Conservation (phyloP, 2,888 invertebrate species). For the Endomychus coccineus region DNA sequence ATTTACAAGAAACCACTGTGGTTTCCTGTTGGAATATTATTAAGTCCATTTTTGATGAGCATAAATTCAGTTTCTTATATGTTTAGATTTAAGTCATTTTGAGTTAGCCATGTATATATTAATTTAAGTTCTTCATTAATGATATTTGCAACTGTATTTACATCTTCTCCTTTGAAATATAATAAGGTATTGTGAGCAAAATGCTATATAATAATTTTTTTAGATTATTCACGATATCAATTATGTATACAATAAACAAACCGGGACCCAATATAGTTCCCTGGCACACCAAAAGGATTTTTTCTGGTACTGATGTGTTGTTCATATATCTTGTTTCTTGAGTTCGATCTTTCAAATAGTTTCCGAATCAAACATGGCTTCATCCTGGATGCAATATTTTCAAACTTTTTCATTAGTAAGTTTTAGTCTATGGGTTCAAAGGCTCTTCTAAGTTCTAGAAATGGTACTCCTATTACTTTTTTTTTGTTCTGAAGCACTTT, state of each 20-base stretch:
- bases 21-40: no score
- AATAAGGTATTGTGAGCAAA: background rate
- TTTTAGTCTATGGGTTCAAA: background rate
- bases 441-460: slow-evolving; percentile 1
- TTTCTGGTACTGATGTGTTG: background rate
- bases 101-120: background rate
- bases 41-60: background rate
- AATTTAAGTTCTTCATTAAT: background rate
- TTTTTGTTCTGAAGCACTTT: slow-evolving; percentile 1
- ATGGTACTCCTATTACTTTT: background rate
- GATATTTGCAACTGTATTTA: background rate
- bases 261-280: slow-evolving; percentile 4
- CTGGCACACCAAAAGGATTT: slow-evolving; percentile 1
- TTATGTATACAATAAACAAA: background rate
- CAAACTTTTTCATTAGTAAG: background rate
- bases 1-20: no score
- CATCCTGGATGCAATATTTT: background rate
- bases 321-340: background rate
- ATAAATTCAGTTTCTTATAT: no score
- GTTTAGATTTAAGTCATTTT: background rate
- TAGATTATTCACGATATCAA: background rate
- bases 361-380: background rate
- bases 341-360: background rate
- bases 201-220: background rate
- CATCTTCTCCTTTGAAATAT: background rate